Percentiles rank a stretch among this genome's conserved stretches.
These are phyloP conservation scores for Apodemia zela DNA, from an alignment of 2,888 invertebrate genomes.

Conservation along the genomic window DNA sequence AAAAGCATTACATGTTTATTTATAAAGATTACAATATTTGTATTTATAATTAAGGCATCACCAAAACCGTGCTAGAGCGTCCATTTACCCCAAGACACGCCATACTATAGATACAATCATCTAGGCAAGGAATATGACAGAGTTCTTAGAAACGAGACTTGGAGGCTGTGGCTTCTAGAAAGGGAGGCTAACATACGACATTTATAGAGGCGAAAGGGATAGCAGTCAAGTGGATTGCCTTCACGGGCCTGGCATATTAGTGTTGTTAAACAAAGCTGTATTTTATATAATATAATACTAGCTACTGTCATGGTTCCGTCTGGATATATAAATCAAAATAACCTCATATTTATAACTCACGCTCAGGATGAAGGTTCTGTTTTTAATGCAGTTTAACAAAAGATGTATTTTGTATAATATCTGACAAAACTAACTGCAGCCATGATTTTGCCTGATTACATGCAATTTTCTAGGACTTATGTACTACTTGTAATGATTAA, in stretches of 20 bases:
- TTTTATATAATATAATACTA: slow-evolving; percentile 32
- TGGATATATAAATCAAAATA: too few species aligned
- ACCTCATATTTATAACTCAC: too few species aligned
- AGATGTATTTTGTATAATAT: too few species aligned
- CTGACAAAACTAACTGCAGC: too few species aligned
- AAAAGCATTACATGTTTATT: not conserved
- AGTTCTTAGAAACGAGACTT: slow-evolving; percentile 59
- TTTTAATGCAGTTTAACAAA: too few species aligned
- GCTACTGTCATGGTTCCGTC: not conserved
- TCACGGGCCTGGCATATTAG: slow-evolving; percentile 48
- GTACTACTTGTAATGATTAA: too few species aligned
- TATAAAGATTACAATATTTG: not conserved
- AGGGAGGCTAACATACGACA: slow-evolving; percentile 35
- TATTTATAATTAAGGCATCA: slow-evolving; percentile 18
- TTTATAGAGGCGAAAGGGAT: slow-evolving; percentile 38
- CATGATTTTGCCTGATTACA: too few species aligned
- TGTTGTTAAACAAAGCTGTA: slow-evolving; percentile 46
- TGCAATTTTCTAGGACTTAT: too few species aligned
- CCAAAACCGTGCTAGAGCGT: slow-evolving; percentile 19
- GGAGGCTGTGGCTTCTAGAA: slow-evolving; percentile 49
- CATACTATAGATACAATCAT: slow-evolving; percentile 31
- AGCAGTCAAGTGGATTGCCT: slow-evolving; percentile 57
- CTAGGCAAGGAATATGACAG: slow-evolving; percentile 40
- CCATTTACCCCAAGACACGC: slow-evolving; percentile 10
- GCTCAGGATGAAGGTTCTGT: too few species aligned